Conservation (phyloP, 1,140 invertebrate species). For the Drosophila rufa region DNA sequence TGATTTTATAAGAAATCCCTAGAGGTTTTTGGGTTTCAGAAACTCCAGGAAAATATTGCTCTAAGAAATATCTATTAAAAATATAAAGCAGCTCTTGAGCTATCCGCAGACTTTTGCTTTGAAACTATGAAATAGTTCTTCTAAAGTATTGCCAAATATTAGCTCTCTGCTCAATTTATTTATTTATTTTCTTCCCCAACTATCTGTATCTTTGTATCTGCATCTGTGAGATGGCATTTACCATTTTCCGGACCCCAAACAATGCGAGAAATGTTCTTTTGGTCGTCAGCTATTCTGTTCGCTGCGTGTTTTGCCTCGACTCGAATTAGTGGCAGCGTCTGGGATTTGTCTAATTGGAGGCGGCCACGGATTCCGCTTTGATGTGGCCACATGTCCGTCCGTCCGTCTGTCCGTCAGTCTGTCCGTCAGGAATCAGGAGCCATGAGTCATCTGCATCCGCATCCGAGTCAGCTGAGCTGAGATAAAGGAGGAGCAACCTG, state of each 20-base stretch:
- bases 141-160: no score
- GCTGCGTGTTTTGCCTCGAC: conserved; percentile 22
- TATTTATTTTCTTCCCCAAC: not conserved
- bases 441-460: conserved; percentile 20
- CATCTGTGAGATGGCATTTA: not conserved
- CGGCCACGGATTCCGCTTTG: conserved; percentile 30
- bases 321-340: conserved; percentile 38
- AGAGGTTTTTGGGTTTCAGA: no score
- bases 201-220: not conserved
- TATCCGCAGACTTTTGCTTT: no score
- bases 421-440: conserved; percentile 22
- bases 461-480: conserved; percentile 1
- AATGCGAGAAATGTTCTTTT: conserved; percentile 21
- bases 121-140: no score
- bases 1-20: no score
- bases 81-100: no score
- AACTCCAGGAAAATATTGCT: no score
- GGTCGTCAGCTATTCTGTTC: conserved; percentile 7
- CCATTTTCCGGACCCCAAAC: not conserved
- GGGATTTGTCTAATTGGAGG: conserved; percentile 51
- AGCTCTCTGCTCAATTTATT: not conserved
- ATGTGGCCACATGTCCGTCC: conserved; percentile 42
- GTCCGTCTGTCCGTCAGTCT: not conserved
- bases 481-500: not conserved
- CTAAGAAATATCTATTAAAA: no score